Conservation (phyloP, 2,888 invertebrate genomes). For the Dryadula phaetusa region DNA sequence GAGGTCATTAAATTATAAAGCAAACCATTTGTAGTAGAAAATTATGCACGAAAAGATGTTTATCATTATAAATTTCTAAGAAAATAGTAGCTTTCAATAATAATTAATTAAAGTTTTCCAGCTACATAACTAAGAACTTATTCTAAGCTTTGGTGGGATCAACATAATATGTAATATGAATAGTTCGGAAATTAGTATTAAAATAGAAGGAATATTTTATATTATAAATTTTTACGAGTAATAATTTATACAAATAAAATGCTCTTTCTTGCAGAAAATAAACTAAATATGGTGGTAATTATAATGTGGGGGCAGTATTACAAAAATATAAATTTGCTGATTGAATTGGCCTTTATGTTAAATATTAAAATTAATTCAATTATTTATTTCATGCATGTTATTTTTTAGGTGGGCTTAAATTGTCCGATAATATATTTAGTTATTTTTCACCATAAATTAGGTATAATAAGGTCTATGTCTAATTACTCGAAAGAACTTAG, state of each 20-base stretch:
- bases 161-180: constrained; percentile 58
- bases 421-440: constrained; percentile 45
- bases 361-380: constrained; percentile 19
- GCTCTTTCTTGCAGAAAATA: constrained; percentile 1
- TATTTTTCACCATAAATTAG: constrained; percentile 35
- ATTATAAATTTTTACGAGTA: constrained; percentile 7
- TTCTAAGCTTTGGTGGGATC: constrained; percentile 83
- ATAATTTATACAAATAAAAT: constrained; percentile 9
- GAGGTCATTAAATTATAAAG: constrained; percentile 30
- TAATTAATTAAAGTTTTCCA: constrained; percentile 53
- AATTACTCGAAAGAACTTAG: constrained; percentile 35
- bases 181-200: constrained; percentile 62
- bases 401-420: constrained; percentile 47
- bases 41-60: constrained; percentile 41
- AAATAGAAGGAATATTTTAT: constrained; percentile 32
- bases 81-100: constrained; percentile 49
- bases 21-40: constrained; percentile 40
- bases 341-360: not conserved
- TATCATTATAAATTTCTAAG: constrained; percentile 50
- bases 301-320: not conserved
- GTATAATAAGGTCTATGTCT: constrained; percentile 33
- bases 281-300: not conserved
- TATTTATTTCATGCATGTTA: constrained; percentile 28
- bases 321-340: not conserved
- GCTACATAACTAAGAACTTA: constrained; percentile 74